phyloP scores from a whole-genome alignment of 2,888 invertebrate species.

The Microctonus brassicae region DNA sequence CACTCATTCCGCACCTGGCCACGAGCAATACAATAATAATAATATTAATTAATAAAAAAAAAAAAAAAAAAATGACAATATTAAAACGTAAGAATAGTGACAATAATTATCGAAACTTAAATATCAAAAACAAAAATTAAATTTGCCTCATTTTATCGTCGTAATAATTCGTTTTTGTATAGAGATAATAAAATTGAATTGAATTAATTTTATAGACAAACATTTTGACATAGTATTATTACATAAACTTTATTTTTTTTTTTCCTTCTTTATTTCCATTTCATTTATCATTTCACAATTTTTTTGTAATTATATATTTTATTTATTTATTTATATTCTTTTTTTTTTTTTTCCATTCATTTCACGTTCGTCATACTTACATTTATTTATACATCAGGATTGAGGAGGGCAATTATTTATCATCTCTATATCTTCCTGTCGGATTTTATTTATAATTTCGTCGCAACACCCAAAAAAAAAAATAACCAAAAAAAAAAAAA shows the following conservation, averaged over 20 bases:
- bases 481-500: background rate
- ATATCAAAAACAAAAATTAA: constrained; percentile 35
- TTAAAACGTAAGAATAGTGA: constrained; percentile 50
- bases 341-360: constrained; percentile 16
- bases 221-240: background rate
- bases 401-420: constrained; percentile 12
- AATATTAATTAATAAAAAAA: constrained; percentile 45
- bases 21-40: constrained; percentile 50
- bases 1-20: constrained; percentile 57
- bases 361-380: constrained; percentile 42
- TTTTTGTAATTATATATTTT: background rate
- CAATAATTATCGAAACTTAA: constrained; percentile 42
- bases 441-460: constrained; percentile 23
- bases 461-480: background rate
- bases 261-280: background rate
- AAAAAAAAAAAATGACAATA: constrained; percentile 55
- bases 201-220: background rate
- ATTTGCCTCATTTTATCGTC: constrained; percentile 18
- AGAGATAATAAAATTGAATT: background rate
- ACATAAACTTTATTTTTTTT: background rate
- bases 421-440: constrained; percentile 35
- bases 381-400: constrained; percentile 19
- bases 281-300: background rate
- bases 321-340: constrained; percentile 13
- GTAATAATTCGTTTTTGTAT: background rate